Base-by-base conservation (phyloP, 2,113 vertebrate species). In the Cyanocitta stelleri region DNA sequence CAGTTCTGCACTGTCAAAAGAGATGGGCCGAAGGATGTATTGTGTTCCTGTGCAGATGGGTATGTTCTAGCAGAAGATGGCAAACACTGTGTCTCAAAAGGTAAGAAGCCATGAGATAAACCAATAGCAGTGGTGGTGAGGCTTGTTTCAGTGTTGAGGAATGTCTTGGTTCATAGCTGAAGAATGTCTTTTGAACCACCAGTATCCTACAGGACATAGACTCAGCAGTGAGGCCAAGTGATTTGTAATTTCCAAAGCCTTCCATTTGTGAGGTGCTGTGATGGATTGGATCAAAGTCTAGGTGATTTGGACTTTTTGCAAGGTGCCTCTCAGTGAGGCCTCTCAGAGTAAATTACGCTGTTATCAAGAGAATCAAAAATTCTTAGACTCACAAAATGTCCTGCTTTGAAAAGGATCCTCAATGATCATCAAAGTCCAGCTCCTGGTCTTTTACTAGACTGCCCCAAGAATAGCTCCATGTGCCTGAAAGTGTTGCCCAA, bases 21-120 rank as follows among this genome's bases (percentile, higher is more conserved):
- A 44, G 69, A 62, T 3, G 46, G 9, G 10, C 88, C 32, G 33
- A 98, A 96, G 9, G 87, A 51, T 4, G 95, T 98, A 1, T 3
- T 85, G 14, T 99, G 99, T 56, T 98, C 97, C 22, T 99, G 99
- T 9, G 98, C 98, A 10, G 95, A 88, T 1, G 98, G 99, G 2
- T 99, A 99, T n/a, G 75, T n/a, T 66, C 97, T 99, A 33, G 98
- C 49, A 5, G 80, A 97, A 1, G 95, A 99, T 8, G 95, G 97
- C 51, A 98, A 98, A 73, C 96, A 94, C 44, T 99, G 99, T 80
- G 10, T 97, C 68, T 96, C 99, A 26, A 86, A 97, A 84, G 98
- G 99, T 99, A 97, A 12, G 85, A 76, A 92, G 41, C n/a, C 19
- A 37, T 0, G 0, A 29, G 22, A 37, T 43, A 48, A 80, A 48